Percentiles rank a stretch among this genome's conserved stretches.
phyloP scores from a whole-genome alignment of 1,140 invertebrate genomes.

The Dendroctonus ponderosae region DNA sequence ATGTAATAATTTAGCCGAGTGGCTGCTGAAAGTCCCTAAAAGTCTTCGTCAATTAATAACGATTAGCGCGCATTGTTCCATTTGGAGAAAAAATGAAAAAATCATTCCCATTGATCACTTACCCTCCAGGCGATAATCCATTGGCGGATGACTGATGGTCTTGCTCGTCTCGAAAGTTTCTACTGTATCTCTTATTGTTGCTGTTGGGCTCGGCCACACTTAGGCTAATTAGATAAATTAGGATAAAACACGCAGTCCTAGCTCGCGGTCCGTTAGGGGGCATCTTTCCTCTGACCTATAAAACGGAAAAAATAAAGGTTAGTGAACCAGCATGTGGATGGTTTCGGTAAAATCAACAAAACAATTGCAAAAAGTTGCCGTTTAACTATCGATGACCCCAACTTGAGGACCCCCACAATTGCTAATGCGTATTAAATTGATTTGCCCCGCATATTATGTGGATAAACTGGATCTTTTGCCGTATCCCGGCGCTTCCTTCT shows the following conservation, averaged over 20 bases:
- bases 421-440: slow-evolving; percentile 19
- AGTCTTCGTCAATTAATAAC: neutral
- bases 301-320: slow-evolving; percentile 13
- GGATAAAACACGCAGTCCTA: slow-evolving; percentile 20
- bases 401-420: slow-evolving; percentile 1
- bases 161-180: slow-evolving; percentile 28
- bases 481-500: slow-evolving; percentile 7
- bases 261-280: slow-evolving; percentile 20
- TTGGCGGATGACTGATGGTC: slow-evolving; percentile 14
- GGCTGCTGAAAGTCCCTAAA: too few species aligned
- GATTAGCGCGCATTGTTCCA: neutral
- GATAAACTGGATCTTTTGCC: slow-evolving; percentile 19
- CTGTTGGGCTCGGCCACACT: slow-evolving; percentile 16
- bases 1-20: neutral
- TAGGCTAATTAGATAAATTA: slow-evolving; percentile 33
- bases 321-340: slow-evolving; percentile 4
- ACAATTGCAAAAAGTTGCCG: neutral
- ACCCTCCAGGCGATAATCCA: slow-evolving; percentile 29
- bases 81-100: neutral
- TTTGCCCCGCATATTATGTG: slow-evolving; percentile 24
- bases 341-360: neutral
- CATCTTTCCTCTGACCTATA: slow-evolving; percentile 28
- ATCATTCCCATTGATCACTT: slow-evolving; percentile 4
- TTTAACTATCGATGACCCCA: neutral
- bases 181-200: slow-evolving; percentile 22